Evolutionary conservation across 2,797 vertebrate genomes (phyloP).

Genomic region (Sebastes diaconus): DNA sequence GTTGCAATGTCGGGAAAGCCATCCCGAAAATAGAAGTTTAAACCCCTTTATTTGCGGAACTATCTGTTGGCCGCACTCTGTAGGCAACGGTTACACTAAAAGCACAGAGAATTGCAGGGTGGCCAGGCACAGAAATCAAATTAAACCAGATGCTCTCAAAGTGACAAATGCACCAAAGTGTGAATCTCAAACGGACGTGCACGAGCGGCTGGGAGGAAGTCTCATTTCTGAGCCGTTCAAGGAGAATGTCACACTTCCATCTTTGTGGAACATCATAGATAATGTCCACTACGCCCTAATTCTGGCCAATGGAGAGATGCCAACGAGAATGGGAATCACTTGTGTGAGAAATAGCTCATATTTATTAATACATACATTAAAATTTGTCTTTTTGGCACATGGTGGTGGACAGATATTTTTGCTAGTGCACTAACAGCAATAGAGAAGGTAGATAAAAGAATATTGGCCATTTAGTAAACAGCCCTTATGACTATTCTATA

Average conservation of each 20-base stretch:
- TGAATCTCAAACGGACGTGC: slow-evolving; percentile 70
- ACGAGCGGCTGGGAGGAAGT: slow-evolving; percentile 49
- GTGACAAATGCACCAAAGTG: slow-evolving; percentile 80
- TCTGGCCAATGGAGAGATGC: slow-evolving; percentile 46
- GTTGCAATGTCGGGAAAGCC: slow-evolving; percentile 60
- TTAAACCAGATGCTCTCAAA: slow-evolving; percentile 79
- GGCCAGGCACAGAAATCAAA: slow-evolving; percentile 81
- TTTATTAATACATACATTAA: slow-evolving; percentile 17
- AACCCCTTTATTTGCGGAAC: slow-evolving; percentile 84
- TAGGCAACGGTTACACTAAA: slow-evolving; percentile 78
- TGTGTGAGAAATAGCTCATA: slow-evolving; percentile 4
- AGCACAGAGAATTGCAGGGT: slow-evolving; percentile 79
- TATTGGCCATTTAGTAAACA: slow-evolving; percentile 36
- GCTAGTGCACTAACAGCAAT: not conserved
- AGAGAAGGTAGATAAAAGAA: slow-evolving; percentile 23
- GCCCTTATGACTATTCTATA: slow-evolving; percentile 46
- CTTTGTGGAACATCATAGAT: slow-evolving; percentile 64
- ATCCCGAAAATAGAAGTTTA: slow-evolving; percentile 81
- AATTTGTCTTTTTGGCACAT: not conserved
- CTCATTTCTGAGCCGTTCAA: slow-evolving; percentile 67
- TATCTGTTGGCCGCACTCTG: slow-evolving; percentile 82
- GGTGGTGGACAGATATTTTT: not conserved
- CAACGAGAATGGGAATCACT: slow-evolving; percentile 23
- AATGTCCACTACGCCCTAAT: slow-evolving; percentile 47
- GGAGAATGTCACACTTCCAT: slow-evolving; percentile 71